Evolutionary conservation across 1,140 invertebrate genomes (phyloP).

Genomic region (Formica exsecta): DNA sequence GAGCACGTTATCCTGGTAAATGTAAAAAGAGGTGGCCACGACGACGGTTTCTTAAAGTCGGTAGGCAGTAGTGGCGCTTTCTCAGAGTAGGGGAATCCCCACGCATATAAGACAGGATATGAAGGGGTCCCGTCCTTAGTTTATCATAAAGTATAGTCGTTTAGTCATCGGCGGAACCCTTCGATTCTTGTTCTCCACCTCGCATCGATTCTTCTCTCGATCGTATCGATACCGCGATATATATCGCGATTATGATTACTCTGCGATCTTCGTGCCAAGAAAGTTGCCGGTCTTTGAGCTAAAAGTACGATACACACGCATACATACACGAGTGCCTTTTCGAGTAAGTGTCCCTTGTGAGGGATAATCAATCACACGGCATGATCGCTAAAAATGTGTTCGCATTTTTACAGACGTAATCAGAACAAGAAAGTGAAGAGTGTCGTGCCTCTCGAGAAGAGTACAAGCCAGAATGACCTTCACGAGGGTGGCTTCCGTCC

Average conservation of each 20-base stretch:
- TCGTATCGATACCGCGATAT: background rate
- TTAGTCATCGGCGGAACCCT: constrained; percentile 26
- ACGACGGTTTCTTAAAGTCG: constrained; percentile 72
- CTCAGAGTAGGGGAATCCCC: constrained; percentile 80
- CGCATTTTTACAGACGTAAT: constrained; percentile 47
- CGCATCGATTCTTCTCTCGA: too few relatives aligned
- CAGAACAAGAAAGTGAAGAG: constrained; percentile 32
- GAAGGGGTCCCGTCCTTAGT: constrained; percentile 82
- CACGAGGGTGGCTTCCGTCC: constrained; percentile 7
- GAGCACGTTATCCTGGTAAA: constrained; percentile 27
- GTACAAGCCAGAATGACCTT: background rate
- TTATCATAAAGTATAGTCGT: constrained; percentile 71
- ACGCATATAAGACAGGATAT: constrained; percentile 86
- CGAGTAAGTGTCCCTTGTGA: background rate
- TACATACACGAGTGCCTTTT: background rate
- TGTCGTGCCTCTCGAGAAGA: constrained; percentile 41
- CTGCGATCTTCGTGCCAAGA: background rate
- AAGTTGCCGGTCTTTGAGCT: background rate
- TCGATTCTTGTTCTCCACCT: background rate
- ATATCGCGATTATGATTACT: constrained; percentile 2
- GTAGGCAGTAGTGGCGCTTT: constrained; percentile 22
- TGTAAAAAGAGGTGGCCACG: constrained; percentile 68
- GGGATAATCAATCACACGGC: background rate
- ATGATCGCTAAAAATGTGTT: constrained; percentile 33
- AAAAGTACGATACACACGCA: background rate